A percentile compares a stretch with the other conserved stretches of the same genome.
These are phyloP conservation scores for Puffinus mauretanicus DNA, from an alignment of 2,113 vertebrate genomes.

Conservation along the genomic window DNA sequence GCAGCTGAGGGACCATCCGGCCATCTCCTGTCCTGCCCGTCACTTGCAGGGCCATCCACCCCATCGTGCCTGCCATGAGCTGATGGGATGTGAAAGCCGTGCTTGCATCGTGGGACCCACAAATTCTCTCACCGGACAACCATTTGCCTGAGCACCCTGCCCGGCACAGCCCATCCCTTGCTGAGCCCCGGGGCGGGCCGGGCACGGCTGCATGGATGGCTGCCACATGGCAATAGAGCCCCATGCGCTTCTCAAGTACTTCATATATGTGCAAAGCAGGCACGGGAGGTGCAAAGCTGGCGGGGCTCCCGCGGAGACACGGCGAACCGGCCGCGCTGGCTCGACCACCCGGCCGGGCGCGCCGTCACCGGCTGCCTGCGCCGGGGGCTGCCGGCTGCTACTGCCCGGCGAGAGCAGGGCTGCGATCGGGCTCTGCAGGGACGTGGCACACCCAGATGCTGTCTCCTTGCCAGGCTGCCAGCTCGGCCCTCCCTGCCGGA, in stretches of 20 bases:
- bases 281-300: not conserved
- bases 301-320: not conserved
- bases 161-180: fast-evolving
- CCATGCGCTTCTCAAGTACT: not conserved
- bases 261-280: not conserved
- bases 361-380: not conserved
- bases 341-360: not conserved
- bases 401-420: not conserved
- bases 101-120: fast-evolving
- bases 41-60: not conserved
- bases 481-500: not conserved
- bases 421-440: not conserved
- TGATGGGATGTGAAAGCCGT: not conserved
- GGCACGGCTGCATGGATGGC: fast-evolving
- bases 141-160: not conserved
- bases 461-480: slow-evolving; percentile 14
- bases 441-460: not conserved
- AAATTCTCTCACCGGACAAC: fast-evolving
- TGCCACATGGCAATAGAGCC: not conserved
- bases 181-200: fast-evolving
- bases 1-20: fast-evolving
- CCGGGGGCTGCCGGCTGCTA: not conserved
- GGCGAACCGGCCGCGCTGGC: not conserved
- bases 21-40: not conserved
- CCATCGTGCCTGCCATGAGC: fast-evolving